Conservation (phyloP, 2,888 invertebrate genomes). For the Callimorpha dominula region DNA sequence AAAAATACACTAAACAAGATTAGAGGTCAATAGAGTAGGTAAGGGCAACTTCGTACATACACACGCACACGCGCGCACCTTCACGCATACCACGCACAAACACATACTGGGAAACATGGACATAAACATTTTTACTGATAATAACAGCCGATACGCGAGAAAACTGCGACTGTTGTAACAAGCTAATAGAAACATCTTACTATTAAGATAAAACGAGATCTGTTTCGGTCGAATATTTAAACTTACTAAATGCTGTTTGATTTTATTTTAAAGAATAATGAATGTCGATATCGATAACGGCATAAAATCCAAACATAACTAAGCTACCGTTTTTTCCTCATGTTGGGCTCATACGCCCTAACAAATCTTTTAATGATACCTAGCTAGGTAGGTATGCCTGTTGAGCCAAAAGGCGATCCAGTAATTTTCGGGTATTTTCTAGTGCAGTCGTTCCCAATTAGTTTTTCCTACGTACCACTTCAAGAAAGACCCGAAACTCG, state of each 20-base stretch:
- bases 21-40: constrained; percentile 28
- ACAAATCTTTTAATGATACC: background rate
- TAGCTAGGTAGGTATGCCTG: background rate
- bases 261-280: background rate
- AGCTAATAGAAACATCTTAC: background rate
- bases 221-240: background rate
- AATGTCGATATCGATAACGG: background rate
- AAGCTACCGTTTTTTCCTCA: background rate
- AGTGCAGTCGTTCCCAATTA: too few relatives aligned
- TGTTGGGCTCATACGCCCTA: background rate
- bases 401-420: background rate
- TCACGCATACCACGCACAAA: constrained; percentile 16
- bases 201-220: background rate
- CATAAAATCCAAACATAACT: background rate
- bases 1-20: constrained; percentile 49
- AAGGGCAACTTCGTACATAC: constrained; percentile 24
- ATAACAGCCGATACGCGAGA: constrained; percentile 23
- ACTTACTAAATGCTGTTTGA: background rate
- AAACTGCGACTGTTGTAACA: constrained; percentile 35
- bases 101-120: constrained; percentile 14
- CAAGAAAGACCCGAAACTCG: too few relatives aligned
- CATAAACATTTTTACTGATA: constrained; percentile 25
- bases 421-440: background rate
- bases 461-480: too few relatives aligned
- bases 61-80: constrained; percentile 21